These are phyloP conservation scores for Smittia sp. DNA, from an alignment of 2,888 invertebrate species.

Conservation along the genomic window DNA sequence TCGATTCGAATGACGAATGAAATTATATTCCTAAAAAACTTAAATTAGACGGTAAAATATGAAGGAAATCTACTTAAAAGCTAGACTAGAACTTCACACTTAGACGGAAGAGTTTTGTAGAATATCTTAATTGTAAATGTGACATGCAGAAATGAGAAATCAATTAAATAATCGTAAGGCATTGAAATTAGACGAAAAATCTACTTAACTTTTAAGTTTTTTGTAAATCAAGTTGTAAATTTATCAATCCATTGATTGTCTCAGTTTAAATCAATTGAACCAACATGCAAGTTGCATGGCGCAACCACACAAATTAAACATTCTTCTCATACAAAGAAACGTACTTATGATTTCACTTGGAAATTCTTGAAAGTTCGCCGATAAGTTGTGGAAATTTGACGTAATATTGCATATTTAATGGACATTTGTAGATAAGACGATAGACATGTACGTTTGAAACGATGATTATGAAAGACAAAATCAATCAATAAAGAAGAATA, in stretches of 20 bases:
- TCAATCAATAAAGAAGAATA: constrained; percentile 41
- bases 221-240: constrained; percentile 10
- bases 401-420: constrained; percentile 38
- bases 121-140: constrained; percentile 21
- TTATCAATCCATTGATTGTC: neutral
- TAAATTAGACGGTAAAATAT: neutral
- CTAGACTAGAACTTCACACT: neutral
- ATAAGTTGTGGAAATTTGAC: constrained; percentile 20
- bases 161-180: constrained; percentile 18
- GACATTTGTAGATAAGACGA: constrained; percentile 30
- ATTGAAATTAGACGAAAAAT: constrained; percentile 13
- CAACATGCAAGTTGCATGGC: neutral
- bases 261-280: constrained; percentile 7
- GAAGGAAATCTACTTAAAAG: neutral
- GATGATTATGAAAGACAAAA: constrained; percentile 23
- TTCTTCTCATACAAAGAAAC: constrained; percentile 28
- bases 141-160: constrained; percentile 4
- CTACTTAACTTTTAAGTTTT: neutral
- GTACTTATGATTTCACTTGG: constrained; percentile 17
- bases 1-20: constrained; percentile 12
- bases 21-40: constrained; percentile 23
- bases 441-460: constrained; percentile 40
- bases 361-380: neutral
- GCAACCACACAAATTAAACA: constrained; percentile 13
- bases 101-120: constrained; percentile 9